phyloP scores from a whole-genome alignment of 1,140 invertebrate genomes.

The Contarinia nasturtii region DNA sequence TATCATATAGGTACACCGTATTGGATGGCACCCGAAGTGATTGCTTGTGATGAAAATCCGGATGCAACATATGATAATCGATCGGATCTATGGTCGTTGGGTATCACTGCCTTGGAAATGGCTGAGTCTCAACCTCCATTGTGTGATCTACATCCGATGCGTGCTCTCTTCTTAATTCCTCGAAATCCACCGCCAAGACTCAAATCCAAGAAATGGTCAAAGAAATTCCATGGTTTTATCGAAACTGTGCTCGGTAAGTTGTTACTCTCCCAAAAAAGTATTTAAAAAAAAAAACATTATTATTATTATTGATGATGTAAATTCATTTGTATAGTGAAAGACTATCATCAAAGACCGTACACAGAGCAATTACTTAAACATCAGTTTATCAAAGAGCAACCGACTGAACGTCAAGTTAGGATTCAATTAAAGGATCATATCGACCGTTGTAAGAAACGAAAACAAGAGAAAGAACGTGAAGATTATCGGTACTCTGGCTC shows the following conservation, averaged over 20 bases:
- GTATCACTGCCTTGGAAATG: constrained; percentile 99
- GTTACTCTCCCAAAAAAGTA: background rate
- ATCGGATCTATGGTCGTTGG: constrained; percentile 95
- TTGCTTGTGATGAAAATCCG: constrained; percentile 99
- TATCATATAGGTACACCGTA: constrained; percentile 59
- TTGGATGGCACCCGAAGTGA: constrained; percentile 96
- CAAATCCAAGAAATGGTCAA: constrained; percentile 97
- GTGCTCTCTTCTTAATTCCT: constrained; percentile 94
- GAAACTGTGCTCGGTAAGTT: constrained; percentile 31
- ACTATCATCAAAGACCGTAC: constrained; percentile 94
- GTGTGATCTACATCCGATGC: constrained; percentile 98
- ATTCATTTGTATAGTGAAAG: constrained; percentile 76
- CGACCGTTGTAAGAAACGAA: constrained; percentile 82
- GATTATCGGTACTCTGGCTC: constrained; percentile 73
- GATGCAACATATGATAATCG: constrained; percentile 99
- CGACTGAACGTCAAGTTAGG: constrained; percentile 90
- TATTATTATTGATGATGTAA: too few relatives aligned
- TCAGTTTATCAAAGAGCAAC: constrained; percentile 92
- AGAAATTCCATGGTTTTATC: constrained; percentile 74
- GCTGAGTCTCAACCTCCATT: constrained; percentile 97
- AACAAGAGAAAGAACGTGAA: constrained; percentile 72
- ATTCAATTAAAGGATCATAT: constrained; percentile 99
- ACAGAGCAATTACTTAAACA: constrained; percentile 96
- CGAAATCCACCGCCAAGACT: constrained; percentile 90
- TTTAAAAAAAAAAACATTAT: background rate